Percentiles rank a stretch among this genome's conserved stretches.
Evolutionary conservation across 2,113 vertebrate species (phyloP).

Genomic region (Leucoraja erinaceus): DNA sequence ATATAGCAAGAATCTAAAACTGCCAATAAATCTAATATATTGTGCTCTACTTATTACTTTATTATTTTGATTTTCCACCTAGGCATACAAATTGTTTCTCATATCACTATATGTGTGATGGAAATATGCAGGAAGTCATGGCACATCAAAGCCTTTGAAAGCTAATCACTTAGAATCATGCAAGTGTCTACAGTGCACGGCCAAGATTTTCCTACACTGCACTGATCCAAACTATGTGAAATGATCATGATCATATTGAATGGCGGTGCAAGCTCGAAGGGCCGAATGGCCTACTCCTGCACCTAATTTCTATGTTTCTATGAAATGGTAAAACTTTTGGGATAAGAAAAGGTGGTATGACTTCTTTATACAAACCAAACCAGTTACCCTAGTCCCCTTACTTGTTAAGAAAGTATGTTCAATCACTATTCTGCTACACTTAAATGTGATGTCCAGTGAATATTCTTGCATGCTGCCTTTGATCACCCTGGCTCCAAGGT

Average conservation of each 20-base stretch:
- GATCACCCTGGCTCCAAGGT: background rate
- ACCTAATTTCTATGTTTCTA: no score
- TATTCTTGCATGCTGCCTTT: background rate
- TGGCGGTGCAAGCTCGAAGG: no score
- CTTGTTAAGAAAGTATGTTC: no score
- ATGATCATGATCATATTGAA: no score
- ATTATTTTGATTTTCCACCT: background rate
- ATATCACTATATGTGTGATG: background rate
- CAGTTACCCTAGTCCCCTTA: background rate
- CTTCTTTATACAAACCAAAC: background rate
- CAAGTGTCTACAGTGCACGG: no score
- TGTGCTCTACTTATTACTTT: background rate
- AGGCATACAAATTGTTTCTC: background rate
- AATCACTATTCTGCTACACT: background rate
- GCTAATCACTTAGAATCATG: background rate
- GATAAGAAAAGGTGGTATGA: no score
- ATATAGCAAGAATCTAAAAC: background rate
- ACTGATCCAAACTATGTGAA: background rate
- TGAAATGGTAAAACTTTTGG: no score
- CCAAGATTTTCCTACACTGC: background rate
- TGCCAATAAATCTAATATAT: background rate
- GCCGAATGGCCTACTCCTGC: no score
- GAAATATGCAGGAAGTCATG: background rate
- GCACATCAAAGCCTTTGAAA: background rate
- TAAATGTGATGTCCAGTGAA: background rate